phyloP scores from a whole-genome alignment of 23 tunicate genomes.

The Ciona savignyi region DNA sequence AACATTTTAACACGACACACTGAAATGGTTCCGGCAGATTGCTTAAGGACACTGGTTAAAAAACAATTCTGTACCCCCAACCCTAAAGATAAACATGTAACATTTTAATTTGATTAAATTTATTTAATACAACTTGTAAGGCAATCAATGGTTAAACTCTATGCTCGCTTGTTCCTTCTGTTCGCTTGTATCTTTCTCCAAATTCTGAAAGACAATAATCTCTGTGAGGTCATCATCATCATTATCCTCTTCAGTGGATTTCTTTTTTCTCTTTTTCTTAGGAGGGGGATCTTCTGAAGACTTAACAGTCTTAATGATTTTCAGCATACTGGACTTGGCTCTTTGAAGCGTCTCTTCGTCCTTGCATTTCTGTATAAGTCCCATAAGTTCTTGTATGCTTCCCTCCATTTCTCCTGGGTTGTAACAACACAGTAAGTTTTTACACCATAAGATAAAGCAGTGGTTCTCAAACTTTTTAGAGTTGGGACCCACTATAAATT shows the following conservation, averaged over 20 bases:
- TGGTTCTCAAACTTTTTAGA: too few relatives aligned
- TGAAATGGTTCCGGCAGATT: too few relatives aligned
- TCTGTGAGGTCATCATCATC: slow-evolving; percentile 4
- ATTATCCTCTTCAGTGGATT: not conserved
- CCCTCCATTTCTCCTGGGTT: slow-evolving; percentile 50
- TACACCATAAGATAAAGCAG: too few relatives aligned
- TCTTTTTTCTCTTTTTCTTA: slow-evolving; percentile 4
- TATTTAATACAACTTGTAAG: too few relatives aligned
- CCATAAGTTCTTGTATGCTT: slow-evolving; percentile 47
- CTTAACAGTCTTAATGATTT: slow-evolving; percentile 34
- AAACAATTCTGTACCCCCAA: too few relatives aligned
- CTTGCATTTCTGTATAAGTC: slow-evolving; percentile 23
- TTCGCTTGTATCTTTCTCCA: not conserved
- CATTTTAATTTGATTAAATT: too few relatives aligned
- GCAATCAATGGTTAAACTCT: not conserved
- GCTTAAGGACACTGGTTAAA: too few relatives aligned
- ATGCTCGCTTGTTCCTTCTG: not conserved
- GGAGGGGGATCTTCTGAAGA: slow-evolving; percentile 2
- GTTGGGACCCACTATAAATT: too few relatives aligned
- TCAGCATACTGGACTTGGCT: slow-evolving; percentile 36
- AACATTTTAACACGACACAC: too few relatives aligned
- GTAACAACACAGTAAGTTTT: too few relatives aligned
- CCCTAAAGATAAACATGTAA: too few relatives aligned
- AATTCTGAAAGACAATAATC: not conserved
- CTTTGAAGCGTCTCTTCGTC: slow-evolving; percentile 19